phyloP scores from a whole-genome alignment of 2,888 invertebrate genomes.

The Drosophila gaucha region DNA sequence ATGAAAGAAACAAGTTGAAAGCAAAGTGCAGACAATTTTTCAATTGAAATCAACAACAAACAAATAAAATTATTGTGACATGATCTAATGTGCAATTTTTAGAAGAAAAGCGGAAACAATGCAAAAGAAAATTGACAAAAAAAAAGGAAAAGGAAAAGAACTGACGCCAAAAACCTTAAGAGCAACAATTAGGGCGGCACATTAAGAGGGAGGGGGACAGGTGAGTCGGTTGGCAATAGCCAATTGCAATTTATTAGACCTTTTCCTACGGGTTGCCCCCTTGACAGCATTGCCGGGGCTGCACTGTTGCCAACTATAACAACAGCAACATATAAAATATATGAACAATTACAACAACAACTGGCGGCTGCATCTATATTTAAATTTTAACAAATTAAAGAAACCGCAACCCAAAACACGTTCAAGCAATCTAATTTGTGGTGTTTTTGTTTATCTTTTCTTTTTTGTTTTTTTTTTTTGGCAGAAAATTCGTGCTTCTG shows the following conservation, averaged over 20 bases:
- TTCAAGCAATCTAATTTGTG: constrained; percentile 30
- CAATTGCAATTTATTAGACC: constrained; percentile 70
- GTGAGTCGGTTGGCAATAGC: constrained; percentile 30
- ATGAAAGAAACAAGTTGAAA: constrained; percentile 10
- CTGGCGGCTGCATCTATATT: constrained; percentile 63
- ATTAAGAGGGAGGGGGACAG: neutral
- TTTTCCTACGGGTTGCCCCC: constrained; percentile 27
- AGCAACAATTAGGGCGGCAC: constrained; percentile 1
- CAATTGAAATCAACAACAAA: constrained; percentile 45
- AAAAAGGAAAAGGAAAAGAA: constrained; percentile 9
- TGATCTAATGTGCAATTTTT: constrained; percentile 80
- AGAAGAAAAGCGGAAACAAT: constrained; percentile 58
- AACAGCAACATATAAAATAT: constrained; percentile 27
- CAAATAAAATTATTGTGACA: constrained; percentile 75
- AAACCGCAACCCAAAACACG: constrained; percentile 55
- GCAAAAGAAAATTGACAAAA: constrained; percentile 9
- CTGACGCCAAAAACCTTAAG: constrained; percentile 25
- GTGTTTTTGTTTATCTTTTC: neutral
- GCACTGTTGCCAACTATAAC: constrained; percentile 23
- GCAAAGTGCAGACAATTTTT: constrained; percentile 37
- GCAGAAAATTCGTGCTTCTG: constrained; percentile 56
- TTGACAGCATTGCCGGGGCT: constrained; percentile 44
- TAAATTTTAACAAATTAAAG: constrained; percentile 46
- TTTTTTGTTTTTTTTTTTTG: constrained; percentile 41
- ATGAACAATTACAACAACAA: constrained; percentile 25